Evolutionary conservation across 1,140 invertebrate genomes (phyloP).

Genomic region (Pseudomyrmex pallidus): DNA sequence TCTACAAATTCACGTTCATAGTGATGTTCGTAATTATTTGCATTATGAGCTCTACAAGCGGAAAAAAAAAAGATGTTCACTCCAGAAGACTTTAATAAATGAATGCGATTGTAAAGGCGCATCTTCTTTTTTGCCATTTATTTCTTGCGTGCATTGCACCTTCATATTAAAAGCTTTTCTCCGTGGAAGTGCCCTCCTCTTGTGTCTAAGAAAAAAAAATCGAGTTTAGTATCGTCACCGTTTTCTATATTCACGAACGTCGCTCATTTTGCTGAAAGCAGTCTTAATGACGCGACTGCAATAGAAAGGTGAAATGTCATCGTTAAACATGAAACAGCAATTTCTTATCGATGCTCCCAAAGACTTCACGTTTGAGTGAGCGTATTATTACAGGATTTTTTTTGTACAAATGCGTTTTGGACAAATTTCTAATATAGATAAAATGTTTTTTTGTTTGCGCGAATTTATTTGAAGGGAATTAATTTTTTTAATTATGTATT

Average conservation of each 20-base stretch:
- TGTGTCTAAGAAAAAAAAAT: slow-evolving; percentile 34
- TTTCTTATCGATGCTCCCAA: slow-evolving; percentile 3
- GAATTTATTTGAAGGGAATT: background rate
- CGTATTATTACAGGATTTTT: background rate
- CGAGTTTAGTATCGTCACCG: slow-evolving; percentile 30
- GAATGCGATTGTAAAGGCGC: slow-evolving; percentile 67
- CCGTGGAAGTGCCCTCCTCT: background rate
- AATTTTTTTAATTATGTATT: too few relatives aligned
- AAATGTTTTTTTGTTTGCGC: background rate
- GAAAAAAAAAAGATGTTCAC: slow-evolving; percentile 33
- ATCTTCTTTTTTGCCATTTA: slow-evolving; percentile 6
- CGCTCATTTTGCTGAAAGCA: slow-evolving; percentile 42
- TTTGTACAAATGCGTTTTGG: background rate
- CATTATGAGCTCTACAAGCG: background rate
- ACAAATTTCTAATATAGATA: background rate
- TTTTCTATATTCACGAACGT: background rate
- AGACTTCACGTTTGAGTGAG: background rate
- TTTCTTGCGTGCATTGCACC: slow-evolving; percentile 16
- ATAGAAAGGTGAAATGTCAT: slow-evolving; percentile 39
- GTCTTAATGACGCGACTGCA: slow-evolving; percentile 36
- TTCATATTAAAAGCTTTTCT: slow-evolving; percentile 53
- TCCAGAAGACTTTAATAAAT: slow-evolving; percentile 58
- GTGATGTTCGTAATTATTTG: slow-evolving; percentile 30
- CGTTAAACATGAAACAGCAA: slow-evolving; percentile 22
- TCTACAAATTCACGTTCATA: background rate